Evolutionary conservation across 2,888 invertebrate genomes (phyloP), one percentile per base, ranked within the genome.

Genomic region (Metacarcinus magister): DNA sequence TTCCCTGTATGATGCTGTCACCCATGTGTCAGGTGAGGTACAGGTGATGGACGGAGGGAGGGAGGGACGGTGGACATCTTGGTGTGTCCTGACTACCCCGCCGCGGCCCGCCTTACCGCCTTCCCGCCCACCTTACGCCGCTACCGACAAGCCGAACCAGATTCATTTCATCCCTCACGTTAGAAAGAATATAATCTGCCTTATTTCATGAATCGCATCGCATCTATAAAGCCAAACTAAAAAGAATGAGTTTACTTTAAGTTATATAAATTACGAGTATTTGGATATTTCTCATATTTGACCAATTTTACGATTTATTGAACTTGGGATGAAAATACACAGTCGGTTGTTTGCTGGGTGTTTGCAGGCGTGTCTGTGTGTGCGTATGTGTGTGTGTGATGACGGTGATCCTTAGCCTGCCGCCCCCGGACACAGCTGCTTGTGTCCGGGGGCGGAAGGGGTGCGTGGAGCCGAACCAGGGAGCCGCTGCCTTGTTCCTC

Each of bases 291-390:
- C 23, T 67, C 60, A 4, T 19, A 67, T 67, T 67, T 67, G 60
- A 67, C n/a, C 23, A 67, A 67, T 67, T n/a, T 19, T 23, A n/a
- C 67, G n/a, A 67, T 67, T 67, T 67, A 67, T 67, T 67, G 39
- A 67, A 67, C 23, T 54, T 54, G n/a, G n/a, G 23, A n/a, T 7
- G 7, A 67, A 67, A 67, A 19, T n/a, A 23, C 67, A n/a, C 23
- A 67, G 16, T 7, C 7, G 67, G 23, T 23, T n/a, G 2, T 89
- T 32, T 89, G 39, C 2, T 89, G 91, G 44, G 91, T 91, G 91
- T 91, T 44, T 91, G 91, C 44, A 46, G 32, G 82, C 44, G 91
- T 91, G 91, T 91, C 44, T 91, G 91, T 91, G 91, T 91, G 91
- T 91, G 44, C 28, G 44, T 91, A 46, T 44, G 2, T 44, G 43